phyloP scores from a whole-genome alignment of 1,140 invertebrate genomes.

The Sesamia nonagrioides region DNA sequence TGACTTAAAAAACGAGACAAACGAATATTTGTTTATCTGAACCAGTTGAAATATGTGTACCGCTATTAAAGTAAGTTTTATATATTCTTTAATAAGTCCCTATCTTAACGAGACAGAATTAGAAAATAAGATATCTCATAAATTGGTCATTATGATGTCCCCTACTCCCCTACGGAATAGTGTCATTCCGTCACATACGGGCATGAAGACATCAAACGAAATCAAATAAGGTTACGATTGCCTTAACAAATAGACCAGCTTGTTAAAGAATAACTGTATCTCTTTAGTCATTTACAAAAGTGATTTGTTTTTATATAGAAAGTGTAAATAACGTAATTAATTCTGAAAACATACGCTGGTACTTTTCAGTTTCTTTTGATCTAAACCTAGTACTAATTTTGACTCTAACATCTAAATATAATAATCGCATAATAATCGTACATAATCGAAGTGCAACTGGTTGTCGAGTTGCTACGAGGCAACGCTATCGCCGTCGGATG shows the following conservation, averaged over 20 bases:
- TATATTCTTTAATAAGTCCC: constrained; percentile 23
- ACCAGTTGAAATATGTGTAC: constrained; percentile 18
- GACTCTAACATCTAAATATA: neutral
- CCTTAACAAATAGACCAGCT: neutral
- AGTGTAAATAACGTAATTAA: no score
- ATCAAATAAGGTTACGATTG: neutral
- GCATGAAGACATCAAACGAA: constrained; percentile 1
- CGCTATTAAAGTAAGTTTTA: neutral
- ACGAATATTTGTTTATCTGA: constrained; percentile 33
- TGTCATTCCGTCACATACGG: neutral
- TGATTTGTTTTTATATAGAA: no score
- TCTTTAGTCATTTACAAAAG: no score
- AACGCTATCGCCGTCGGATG: neutral
- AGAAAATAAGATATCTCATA: constrained; percentile 24
- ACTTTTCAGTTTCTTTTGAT: neutral
- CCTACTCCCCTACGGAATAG: no score
- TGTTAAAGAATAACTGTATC: no score
- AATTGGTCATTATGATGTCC: constrained; percentile 37
- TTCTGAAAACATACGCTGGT: neutral
- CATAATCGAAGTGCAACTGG: constrained; percentile 24
- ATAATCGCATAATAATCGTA: constrained; percentile 33
- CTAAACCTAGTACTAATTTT: neutral
- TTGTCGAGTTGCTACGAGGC: neutral
- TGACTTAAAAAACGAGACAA: neutral
- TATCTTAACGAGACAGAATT: constrained; percentile 29